Evolutionary conservation across 2,797 vertebrate genomes (phyloP).

Genomic region (Chromobotia macracanthus): DNA sequence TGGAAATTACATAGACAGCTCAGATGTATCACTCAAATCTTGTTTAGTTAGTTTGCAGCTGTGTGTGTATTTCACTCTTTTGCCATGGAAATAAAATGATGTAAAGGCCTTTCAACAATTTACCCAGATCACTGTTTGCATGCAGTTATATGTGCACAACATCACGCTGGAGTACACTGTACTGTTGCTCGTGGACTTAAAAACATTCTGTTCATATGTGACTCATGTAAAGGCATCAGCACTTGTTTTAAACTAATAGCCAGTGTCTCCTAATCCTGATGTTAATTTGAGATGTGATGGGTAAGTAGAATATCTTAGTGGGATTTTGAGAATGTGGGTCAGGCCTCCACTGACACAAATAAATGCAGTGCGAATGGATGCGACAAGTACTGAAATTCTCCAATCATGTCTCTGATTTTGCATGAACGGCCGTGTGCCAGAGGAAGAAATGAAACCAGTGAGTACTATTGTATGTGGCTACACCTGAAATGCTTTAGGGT

Average conservation of each 20-base stretch:
- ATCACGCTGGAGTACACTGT: too few relatives aligned
- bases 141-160: not conserved
- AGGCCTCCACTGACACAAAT: conserved; percentile 33
- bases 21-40: conserved; percentile 37
- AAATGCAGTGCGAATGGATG: conserved; percentile 23
- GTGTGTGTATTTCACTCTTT: conserved; percentile 5
- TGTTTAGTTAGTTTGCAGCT: conserved; percentile 23
- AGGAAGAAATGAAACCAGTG: conserved; percentile 18
- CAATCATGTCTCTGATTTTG: conserved; percentile 19
- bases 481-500: conserved; percentile 21
- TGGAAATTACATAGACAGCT: not conserved
- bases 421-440: conserved; percentile 19
- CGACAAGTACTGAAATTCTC: not conserved
- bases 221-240: not conserved
- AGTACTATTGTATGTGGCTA: conserved; percentile 21
- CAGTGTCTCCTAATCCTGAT: not conserved
- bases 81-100: too few relatives aligned
- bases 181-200: too few relatives aligned
- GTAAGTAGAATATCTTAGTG: conserved; percentile 25
- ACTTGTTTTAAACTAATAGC: not conserved
- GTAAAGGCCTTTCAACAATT: not conserved
- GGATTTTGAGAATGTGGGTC: conserved; percentile 50
- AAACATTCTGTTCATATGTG: not conserved
- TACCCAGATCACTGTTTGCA: not conserved
- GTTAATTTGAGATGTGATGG: not conserved